A percentile compares a stretch with the other conserved stretches of the same genome.
Evolutionary conservation across 2,888 invertebrate species (phyloP).

Genomic region (Melieria picta): DNA sequence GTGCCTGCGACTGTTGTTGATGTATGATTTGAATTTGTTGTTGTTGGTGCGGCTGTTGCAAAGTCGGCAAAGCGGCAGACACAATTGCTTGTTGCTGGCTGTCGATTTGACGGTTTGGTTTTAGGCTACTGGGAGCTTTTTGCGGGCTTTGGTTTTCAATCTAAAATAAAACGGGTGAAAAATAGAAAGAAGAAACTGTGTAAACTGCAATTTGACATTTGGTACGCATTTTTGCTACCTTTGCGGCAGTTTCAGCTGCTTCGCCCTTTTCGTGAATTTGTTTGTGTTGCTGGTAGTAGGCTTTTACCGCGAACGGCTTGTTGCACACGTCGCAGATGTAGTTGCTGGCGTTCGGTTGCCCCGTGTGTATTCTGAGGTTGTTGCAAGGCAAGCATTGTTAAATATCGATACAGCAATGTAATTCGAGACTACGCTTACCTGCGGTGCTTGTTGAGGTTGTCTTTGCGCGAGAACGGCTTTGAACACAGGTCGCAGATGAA

Average conservation of each 20-base stretch:
- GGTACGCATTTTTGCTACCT: neutral
- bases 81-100: too few relatives aligned
- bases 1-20: slow-evolving; percentile 49
- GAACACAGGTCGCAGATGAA: slow-evolving; percentile 73
- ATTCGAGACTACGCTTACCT: slow-evolving; percentile 50
- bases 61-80: neutral
- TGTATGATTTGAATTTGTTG: slow-evolving; percentile 47
- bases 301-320: slow-evolving; percentile 74
- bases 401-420: neutral
- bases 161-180: neutral
- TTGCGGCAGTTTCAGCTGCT: slow-evolving; percentile 29
- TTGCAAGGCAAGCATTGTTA: neutral
- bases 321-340: slow-evolving; percentile 75
- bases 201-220: neutral
- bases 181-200: neutral
- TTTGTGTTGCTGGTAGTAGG: slow-evolving; percentile 74
- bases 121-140: too few relatives aligned
- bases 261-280: slow-evolving; percentile 66
- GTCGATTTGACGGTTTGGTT: neutral
- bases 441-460: slow-evolving; percentile 66
- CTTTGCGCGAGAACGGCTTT: slow-evolving; percentile 68
- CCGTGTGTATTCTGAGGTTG: slow-evolving; percentile 57
- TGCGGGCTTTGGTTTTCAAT: too few relatives aligned
- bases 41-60: slow-evolving; percentile 32
- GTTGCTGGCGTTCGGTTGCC: slow-evolving; percentile 62